Base-by-base conservation (phyloP, 2,113 vertebrate species). In the Nannospalax galili region DNA sequence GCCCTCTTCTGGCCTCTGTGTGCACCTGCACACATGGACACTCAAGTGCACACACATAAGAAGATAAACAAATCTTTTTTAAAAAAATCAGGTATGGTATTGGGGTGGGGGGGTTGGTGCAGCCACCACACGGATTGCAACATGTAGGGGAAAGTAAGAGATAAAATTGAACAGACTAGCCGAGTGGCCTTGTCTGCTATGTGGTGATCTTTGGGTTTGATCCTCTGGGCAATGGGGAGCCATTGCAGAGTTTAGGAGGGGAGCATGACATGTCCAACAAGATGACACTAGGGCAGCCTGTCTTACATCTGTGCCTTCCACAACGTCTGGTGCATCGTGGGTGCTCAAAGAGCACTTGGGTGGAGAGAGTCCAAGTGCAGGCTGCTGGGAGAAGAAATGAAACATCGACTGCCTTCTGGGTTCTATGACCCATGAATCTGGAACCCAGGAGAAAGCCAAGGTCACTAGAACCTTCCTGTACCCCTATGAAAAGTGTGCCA, bases 131-230 rank as follows among this genome's bases (percentile, higher is more conserved):
- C 4, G 26, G 42, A 35, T 52, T 10, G 1, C 32, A 62, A 35
- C 30, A 5, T 19, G 6, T 1, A 16, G 52, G 22, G 30, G 5
- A 24, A 26, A 7, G 9, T 37, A 1, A n/a, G 7, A 60, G 11
- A 42, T 35, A 81, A 12, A 67, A 30, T 11, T 24, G 35, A 70
- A n/a, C 20, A 80, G 15, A 15, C 1, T 8, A 22, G 26, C 17
- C 80, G 26, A 22, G 60, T 64, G 26, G 60, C 62, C 40, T 8
- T 6, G 32, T n/a, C 30, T 0, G 17, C 35, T 35, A 1, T 37
- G 6, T 4, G n/a, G 40, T 45, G 14, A 26, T 15, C 73, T 80
- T 67, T 84, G 77, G 65, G 52, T 40, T 88, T 77, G 74, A 28
- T 42, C 56, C 8, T 52, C 4, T n/a, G 35, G 67, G 10, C 67